A percentile compares a stretch with the other conserved stretches of the same genome.
Evolutionary conservation across 2,797 vertebrate species (phyloP).

Genomic region (Acrocephalus scirpaceus): DNA sequence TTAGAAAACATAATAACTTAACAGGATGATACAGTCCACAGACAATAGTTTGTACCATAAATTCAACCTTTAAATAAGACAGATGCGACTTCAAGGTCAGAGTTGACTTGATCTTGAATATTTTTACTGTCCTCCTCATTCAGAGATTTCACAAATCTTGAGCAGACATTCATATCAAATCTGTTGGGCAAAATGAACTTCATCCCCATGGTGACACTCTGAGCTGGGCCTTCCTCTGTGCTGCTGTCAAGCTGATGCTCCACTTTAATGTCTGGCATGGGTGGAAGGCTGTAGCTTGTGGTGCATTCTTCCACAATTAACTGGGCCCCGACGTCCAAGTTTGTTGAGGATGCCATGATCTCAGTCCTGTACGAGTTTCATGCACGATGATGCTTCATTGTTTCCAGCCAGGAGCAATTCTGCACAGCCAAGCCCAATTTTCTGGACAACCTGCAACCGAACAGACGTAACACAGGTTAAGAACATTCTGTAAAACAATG

Average conservation of each 20-base stretch:
- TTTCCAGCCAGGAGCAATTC: not conserved
- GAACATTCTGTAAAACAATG: not conserved
- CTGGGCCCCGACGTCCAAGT: constrained; percentile 71
- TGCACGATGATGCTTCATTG: constrained; percentile 19
- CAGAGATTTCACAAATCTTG: constrained; percentile 95
- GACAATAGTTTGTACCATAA: constrained; percentile 56
- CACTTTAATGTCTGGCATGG: constrained; percentile 88
- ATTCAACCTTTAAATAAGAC: constrained; percentile 95
- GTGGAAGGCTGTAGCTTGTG: constrained; percentile 84
- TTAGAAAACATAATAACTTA: not conserved
- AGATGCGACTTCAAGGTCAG: constrained; percentile 96
- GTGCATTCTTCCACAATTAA: constrained; percentile 86
- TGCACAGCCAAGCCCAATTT: not conserved
- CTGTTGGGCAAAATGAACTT: constrained; percentile 97
- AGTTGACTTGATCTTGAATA: constrained; percentile 99
- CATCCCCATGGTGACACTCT: constrained; percentile 93
- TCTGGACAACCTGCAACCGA: constrained; percentile 30
- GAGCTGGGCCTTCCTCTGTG: constrained; percentile 82
- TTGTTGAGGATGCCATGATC: constrained; percentile 72
- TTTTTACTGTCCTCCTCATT: constrained; percentile 99
- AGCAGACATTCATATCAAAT: constrained; percentile 99
- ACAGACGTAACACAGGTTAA: not conserved
- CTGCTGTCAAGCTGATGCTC: constrained; percentile 83
- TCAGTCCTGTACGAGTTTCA: not conserved
- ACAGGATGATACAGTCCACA: not conserved